phyloP scores from a whole-genome alignment of 2,113 vertebrate genomes.

The Ictidomys tridecemlineatus region DNA sequence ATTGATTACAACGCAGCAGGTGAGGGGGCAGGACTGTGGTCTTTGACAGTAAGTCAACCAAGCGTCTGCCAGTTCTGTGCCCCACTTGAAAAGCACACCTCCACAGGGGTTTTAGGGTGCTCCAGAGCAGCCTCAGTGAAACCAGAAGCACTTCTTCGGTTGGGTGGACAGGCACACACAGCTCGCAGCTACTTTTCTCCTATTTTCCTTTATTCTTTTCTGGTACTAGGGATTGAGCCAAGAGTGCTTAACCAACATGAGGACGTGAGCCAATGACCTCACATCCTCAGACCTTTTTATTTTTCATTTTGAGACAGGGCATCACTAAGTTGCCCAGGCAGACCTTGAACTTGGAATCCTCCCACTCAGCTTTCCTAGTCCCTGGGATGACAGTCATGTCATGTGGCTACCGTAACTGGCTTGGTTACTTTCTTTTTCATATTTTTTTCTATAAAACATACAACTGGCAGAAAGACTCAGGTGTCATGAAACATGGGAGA shows the following conservation, averaged over 20 bases:
- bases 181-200: not conserved
- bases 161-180: not conserved
- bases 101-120: not conserved
- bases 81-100: too few species aligned
- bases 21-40: slow-evolving; percentile 72
- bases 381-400: not conserved
- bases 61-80: not conserved
- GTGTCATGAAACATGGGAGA: too few species aligned
- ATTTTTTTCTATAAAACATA: too few species aligned
- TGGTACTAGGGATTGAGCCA: too few species aligned
- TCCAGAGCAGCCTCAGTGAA: not conserved
- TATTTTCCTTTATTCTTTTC: not conserved
- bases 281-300: too few species aligned
- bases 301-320: not conserved
- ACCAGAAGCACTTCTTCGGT: not conserved
- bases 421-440: not conserved
- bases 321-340: not conserved
- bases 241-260: not conserved
- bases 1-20: slow-evolving; percentile 87
- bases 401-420: not conserved
- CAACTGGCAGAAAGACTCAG: too few species aligned
- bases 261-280: too few species aligned
- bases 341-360: not conserved
- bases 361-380: too few species aligned
- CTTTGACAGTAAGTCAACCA: too few species aligned